Evolutionary conservation across 2,888 invertebrate genomes (phyloP), one percentile per base, ranked within the genome.

Genomic region (Epinotia brunnichana): DNA sequence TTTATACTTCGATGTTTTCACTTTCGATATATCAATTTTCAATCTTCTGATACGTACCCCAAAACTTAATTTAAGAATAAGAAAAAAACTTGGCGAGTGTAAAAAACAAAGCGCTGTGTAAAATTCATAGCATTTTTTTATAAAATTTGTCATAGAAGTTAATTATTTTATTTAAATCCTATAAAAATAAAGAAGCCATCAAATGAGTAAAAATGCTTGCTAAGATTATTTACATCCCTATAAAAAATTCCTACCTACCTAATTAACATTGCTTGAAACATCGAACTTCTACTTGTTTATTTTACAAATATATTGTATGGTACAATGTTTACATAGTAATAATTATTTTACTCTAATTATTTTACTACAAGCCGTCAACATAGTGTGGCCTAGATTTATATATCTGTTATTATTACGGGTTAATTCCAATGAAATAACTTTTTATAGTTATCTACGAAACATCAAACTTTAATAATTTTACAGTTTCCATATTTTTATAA

Each of bases 251-350:
- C 86, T 89, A 66, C 56, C 41, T 66, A 89, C 80, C 86, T 89
- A 66, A 56, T 41, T 66, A 89, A 87, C 84, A 86, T 85, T 87
- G 85, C 86, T 85, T 87, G 77, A 80, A 87, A 89, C 87, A 86
- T 80, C 81, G 75, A 86, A 79, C 83, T 86, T 84, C 77, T 68
- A 64, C 51, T 19, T 76, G 67, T 51, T 41, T 74, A 75, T 77
- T 76, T 79, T 76, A 78, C 70, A 79, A 41, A 51, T 73, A 77
- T 17, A 64, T 77, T 68, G 7, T n/a, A 81, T 77, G 69, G 67
- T 82, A 83, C 80, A 81, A 79, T 83, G 83, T 85, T 80, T 84
- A 85, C 81, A 82, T 74, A n/a, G 29, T 57, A 81, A 77, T 80
- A 76, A 74, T 79, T 76, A 80, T 81, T n/a, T n/a, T n/a, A n/a